These are phyloP conservation scores for Reticulitermes lucifugus DNA, from an alignment of 2,888 invertebrate species.

Conservation along the genomic window DNA sequence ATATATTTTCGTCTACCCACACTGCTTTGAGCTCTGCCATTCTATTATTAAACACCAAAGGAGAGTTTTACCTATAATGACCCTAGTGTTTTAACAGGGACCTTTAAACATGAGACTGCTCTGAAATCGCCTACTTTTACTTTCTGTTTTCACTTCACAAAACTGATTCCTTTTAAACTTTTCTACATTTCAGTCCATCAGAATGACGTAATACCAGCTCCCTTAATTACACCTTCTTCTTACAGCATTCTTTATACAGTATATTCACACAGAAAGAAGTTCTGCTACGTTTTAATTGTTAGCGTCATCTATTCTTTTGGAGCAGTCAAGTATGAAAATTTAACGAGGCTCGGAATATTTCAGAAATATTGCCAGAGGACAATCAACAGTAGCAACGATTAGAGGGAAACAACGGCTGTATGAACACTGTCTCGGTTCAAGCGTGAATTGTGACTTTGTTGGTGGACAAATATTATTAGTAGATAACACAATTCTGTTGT, in stretches of 20 bases:
- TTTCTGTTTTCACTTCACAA: background rate
- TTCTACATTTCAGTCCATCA: background rate
- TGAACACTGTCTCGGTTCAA: too few species aligned
- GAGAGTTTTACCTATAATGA: background rate
- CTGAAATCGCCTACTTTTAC: background rate
- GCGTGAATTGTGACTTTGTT: too few species aligned
- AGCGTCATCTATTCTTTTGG: background rate
- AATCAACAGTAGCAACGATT: too few species aligned
- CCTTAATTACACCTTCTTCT: background rate
- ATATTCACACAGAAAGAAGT: background rate
- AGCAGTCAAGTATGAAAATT: background rate
- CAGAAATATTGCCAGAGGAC: background rate
- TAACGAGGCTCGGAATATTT: background rate
- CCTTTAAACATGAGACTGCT: background rate
- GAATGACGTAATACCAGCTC: background rate
- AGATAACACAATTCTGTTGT: too few species aligned
- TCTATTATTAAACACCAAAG: background rate
- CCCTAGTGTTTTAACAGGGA: background rate
- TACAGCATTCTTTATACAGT: background rate
- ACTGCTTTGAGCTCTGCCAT: background rate
- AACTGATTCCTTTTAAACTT: background rate
- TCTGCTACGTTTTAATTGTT: constrained; percentile 4
- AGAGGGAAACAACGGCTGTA: too few species aligned
- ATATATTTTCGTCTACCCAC: background rate
- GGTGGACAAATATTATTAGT: too few species aligned